phyloP scores from a whole-genome alignment of 2,113 vertebrate species.

The Rhynchopsitta pachyrhyncha region DNA sequence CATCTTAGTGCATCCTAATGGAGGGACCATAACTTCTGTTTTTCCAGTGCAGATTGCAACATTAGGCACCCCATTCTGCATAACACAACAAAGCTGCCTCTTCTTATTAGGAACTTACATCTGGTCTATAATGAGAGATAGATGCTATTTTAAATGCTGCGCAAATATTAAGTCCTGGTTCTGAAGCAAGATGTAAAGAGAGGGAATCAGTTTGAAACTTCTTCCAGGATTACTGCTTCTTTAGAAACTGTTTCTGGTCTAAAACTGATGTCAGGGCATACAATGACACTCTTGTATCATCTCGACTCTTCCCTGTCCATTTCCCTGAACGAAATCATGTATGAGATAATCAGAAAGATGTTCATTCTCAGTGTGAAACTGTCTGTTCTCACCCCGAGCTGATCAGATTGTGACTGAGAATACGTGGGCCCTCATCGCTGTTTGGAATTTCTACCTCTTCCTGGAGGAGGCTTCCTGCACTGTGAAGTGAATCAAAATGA shows the following conservation, averaged over 20 bases:
- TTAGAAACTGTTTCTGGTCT: background rate
- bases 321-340: background rate
- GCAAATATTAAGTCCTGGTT: background rate
- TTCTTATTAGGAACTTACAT: background rate
- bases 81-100: background rate
- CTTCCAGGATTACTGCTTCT: background rate
- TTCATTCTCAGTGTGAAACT: background rate
- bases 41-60: background rate
- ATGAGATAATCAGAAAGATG: background rate
- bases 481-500: background rate
- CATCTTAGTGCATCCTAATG: background rate
- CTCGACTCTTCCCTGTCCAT: background rate
- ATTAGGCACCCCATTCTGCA: background rate
- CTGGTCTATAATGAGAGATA: background rate
- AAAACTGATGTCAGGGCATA: background rate
- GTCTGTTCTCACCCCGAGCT: background rate
- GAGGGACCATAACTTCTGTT: fast-evolving
- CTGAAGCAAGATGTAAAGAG: background rate
- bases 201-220: background rate
- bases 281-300: background rate
- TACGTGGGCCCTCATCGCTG: background rate
- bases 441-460: background rate
- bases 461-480: background rate
- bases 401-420: background rate
- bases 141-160: background rate